Base-by-base conservation (phyloP, 2,888 invertebrate species). In the Argyresthia goedartella region DNA sequence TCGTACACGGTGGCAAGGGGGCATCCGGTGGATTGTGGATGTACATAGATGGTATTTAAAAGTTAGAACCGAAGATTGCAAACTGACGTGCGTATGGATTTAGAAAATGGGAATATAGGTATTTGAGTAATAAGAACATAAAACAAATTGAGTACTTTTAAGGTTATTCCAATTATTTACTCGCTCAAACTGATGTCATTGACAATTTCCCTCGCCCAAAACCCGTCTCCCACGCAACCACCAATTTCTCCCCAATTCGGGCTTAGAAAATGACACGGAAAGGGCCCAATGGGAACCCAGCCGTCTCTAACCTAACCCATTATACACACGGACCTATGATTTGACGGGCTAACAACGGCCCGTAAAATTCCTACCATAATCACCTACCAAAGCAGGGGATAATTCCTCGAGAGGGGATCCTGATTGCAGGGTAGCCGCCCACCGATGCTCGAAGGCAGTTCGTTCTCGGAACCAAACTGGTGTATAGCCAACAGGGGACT, bases 391-490 rank as follows among this genome's bases (percentile, higher is more conserved):
- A 68, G 71, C 62, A 59, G 56, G 63, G 62, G 63, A 51, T 54
- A 51, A 54, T 54, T 49, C 52, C 42, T 11, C 49, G 44, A 39
- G 62, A 65, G 67, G 64, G 63, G 58, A 41, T 41, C 47, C 55
- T 77, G 84, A 85, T 85, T 84, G 76, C 64, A 81, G 84, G 81
- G 77, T 79, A 71, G 68, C 78, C 84, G 81, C 84, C 84, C 81
- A 82, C 68, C 64, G 71, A 14, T 10, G 15, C 10, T 16, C 33
- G 33, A 11, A 14, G 9, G 4, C 16, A 16, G 16, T 11, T 45
- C 10, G 8, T 16, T 16, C 16, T 45, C 13, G 45, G 8, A 14
- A 15, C 16, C 16, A 16, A 45, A 45, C 16, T 9, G 16, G 8
- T 16, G 11, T 45, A 25, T 16, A 13, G n/a, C 13, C 3, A 14